phyloP scores from a whole-genome alignment of 2,888 invertebrate species.

The Ferdinandea cuprea region DNA sequence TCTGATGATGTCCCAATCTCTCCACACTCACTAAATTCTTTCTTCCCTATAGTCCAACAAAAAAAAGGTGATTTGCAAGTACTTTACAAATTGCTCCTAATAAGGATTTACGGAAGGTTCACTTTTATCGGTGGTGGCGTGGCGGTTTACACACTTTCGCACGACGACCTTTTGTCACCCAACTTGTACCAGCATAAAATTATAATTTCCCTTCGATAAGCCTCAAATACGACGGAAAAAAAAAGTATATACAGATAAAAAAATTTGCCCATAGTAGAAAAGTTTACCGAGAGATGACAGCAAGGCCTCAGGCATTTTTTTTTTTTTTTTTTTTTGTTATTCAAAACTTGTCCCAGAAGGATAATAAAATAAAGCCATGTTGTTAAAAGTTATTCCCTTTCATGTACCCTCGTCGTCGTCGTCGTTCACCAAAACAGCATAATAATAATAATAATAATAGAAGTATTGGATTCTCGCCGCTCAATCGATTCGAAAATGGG shows the following conservation, averaged over 20 bases:
- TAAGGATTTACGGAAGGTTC: constrained; percentile 70
- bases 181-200: constrained; percentile 60
- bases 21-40: neutral
- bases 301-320: constrained; percentile 32
- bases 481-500: constrained; percentile 17
- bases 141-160: constrained; percentile 48
- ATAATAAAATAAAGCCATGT: constrained; percentile 72
- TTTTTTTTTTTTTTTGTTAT: no score
- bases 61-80: constrained; percentile 71
- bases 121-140: constrained; percentile 33
- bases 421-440: no score
- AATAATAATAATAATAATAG: constrained; percentile 21
- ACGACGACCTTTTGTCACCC: constrained; percentile 64
- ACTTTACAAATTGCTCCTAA: constrained; percentile 73
- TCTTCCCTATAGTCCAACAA: constrained; percentile 37
- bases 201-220: constrained; percentile 71
- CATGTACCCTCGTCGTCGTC: constrained; percentile 38
- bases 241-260: no score
- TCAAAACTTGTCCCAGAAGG: constrained; percentile 70
- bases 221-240: constrained; percentile 54
- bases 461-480: constrained; percentile 3
- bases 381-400: constrained; percentile 54
- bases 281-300: constrained; percentile 32
- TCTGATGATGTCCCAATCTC: constrained; percentile 56
- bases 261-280: constrained; percentile 31